These are phyloP conservation scores for Melangyna quadrimaculata DNA, from an alignment of 2,888 invertebrate species.

Conservation along the genomic window DNA sequence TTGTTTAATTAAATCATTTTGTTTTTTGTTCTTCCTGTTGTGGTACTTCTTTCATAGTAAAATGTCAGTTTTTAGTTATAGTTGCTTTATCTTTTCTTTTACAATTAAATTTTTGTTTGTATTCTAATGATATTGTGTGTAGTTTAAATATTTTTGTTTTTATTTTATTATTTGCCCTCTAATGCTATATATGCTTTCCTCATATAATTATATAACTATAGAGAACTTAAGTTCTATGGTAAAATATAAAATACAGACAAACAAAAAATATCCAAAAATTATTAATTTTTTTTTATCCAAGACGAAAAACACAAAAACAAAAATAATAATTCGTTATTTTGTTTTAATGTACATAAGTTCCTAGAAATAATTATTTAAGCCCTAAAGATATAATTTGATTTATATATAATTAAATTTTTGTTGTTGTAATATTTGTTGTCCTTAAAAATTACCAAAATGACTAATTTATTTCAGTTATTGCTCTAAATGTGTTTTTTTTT, in stretches of 20 bases:
- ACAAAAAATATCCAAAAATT: conserved; percentile 14
- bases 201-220: conserved; percentile 44
- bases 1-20: background rate
- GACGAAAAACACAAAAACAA: conserved; percentile 9
- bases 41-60: conserved; percentile 61
- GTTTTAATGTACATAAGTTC: conserved; percentile 4
- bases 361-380: conserved; percentile 61
- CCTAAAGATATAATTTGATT: conserved; percentile 66
- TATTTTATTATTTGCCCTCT: conserved; percentile 50
- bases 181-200: conserved; percentile 64
- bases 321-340: conserved; percentile 58
- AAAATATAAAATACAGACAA: conserved; percentile 13
- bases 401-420: conserved; percentile 41
- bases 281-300: conserved; percentile 8
- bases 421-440: conserved; percentile 37
- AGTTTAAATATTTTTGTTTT: conserved; percentile 51
- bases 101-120: conserved; percentile 41
- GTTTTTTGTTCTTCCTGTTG: conserved; percentile 22
- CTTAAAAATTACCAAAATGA: conserved; percentile 69
- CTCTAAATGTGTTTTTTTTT: conserved; percentile 77
- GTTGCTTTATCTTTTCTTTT: conserved; percentile 19
- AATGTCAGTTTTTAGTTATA: conserved; percentile 61
- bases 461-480: conserved; percentile 71
- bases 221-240: conserved; percentile 45
- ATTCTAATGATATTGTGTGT: conserved; percentile 71